phyloP scores from a whole-genome alignment of 2,888 invertebrate species.

The Tipula lateralis region DNA sequence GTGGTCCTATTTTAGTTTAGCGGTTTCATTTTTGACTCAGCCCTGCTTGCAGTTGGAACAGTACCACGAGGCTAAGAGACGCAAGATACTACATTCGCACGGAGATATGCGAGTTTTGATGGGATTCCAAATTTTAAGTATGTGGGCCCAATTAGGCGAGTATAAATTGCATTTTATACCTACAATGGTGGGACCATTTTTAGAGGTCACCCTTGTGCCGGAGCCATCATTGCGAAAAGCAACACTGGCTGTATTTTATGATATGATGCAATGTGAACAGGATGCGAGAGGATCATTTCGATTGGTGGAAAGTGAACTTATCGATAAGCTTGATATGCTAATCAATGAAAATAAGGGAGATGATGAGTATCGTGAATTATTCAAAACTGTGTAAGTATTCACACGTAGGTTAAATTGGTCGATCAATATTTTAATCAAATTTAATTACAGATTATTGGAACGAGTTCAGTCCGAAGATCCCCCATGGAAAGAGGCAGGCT shows the following conservation, averaged over 20 bases:
- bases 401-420: neutral
- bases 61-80: conserved; percentile 73
- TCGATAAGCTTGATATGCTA: conserved; percentile 87
- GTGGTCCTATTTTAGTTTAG: conserved; percentile 73
- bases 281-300: conserved; percentile 77
- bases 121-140: conserved; percentile 85
- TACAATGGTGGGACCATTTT: conserved; percentile 86
- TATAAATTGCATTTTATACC: conserved; percentile 87
- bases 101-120: conserved; percentile 89
- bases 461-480: conserved; percentile 79
- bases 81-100: conserved; percentile 72
- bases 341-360: conserved; percentile 93
- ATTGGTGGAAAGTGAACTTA: conserved; percentile 87
- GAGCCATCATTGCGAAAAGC: conserved; percentile 80
- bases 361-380: conserved; percentile 86
- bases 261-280: conserved; percentile 89
- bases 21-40: conserved; percentile 76
- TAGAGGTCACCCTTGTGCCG: conserved; percentile 88
- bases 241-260: conserved; percentile 87
- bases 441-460: conserved; percentile 64
- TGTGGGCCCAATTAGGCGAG: conserved; percentile 86
- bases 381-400: conserved; percentile 86
- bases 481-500: conserved; percentile 86
- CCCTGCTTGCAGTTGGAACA: conserved; percentile 74
- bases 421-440: neutral